Evolutionary conservation across 2,888 invertebrate genomes (phyloP), one percentile per base, ranked within the genome.

Genomic region (Phalera bucephala): DNA sequence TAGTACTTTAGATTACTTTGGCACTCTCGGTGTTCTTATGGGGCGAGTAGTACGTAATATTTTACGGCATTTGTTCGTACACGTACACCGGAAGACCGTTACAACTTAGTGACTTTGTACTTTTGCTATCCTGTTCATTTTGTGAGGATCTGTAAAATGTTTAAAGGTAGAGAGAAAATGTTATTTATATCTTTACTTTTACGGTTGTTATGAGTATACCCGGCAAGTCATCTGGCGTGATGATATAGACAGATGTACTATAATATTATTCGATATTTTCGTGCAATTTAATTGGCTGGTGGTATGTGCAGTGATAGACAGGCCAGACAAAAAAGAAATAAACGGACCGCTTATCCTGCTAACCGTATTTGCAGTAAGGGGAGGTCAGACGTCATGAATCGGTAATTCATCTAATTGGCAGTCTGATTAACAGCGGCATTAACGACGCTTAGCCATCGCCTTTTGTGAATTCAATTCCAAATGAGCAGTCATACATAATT

Each of bases 1-100:
- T 45, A 53, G 34, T 45, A 47, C 53, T 51, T 38, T 28, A 41
- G 43, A 53, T 53, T 50, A 50, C 41, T 53, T 52, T 26, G 41
- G 30, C 31, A 39, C 28, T 40, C 41, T 47, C 46, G 44, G 40
- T 45, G 23, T 40, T 36, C 27, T 30, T 38, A 31, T 36, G 31
- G 28, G 9, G 11, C 13, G 15, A 28, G 28, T 15, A 15, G 28
- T 15, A 15, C 12, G 25, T 25, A 25, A 25, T 25, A 25, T 25
- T 25, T 25, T 25, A 25, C 25, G 25, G 7, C 12, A 25, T 25
- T 25, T 8, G 25, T 11, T n/a, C 17, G 17, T 11, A 5, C 25
- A 25, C 25, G 25, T 25, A 25, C 25, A 12, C 11, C 25, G 11
- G 25, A 12, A 12, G 25, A 25, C 25, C 12, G 12, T 25, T 25